Base-by-base conservation (phyloP, 2,888 invertebrate genomes). In the Leptogaster cylindrica region DNA sequence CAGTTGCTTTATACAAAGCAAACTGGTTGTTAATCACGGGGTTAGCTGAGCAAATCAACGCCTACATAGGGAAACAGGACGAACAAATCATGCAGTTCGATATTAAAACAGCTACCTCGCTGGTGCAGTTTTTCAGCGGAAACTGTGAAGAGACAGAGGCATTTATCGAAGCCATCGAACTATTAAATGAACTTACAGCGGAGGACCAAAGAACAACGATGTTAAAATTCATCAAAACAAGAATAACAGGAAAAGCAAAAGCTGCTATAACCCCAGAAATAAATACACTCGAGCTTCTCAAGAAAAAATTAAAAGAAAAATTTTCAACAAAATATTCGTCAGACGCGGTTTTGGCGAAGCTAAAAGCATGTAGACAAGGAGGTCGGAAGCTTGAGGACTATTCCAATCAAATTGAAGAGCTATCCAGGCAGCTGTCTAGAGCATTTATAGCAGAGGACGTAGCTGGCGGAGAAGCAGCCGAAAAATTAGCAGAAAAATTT, bases 171-270 rank as follows among this genome's bases (percentile, higher is more conserved):
- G 4, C 36, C 4, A 36, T 36, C 4, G 36, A 36, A 2, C 36
- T 2, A 10, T 12, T 61, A 39, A 41, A 61, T 39, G 61, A 61
- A 5, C 10, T 61, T 2, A 61, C 61, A 10, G 3, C 33, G 20
- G 1, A 8, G 16, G 39, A 61, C 3, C 36, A 61, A 10, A 61
- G 33, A 36, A 14, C 8, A 5, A 39, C 25, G n/a, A 18, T 61
- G 61, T 2, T 61, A 5, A 61, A 61, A 61, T 61, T 61, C 8
- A 14, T 61, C n/a, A 61, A 36, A 61, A 61, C 61, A 14, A 33
- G 61, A 12, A 61, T 39, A 6, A 61, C 61, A 4, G 39, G 61
- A 2, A 33, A 36, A 8, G 39, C 61, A n/a, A 61, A 39, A 39
- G n/a, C 18, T 16, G 6, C 36, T 12, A 36, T 36, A 36, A 36